These are phyloP conservation scores for Thelaira solivaga DNA, from an alignment of 2,888 invertebrate genomes.

Conservation along the genomic window DNA sequence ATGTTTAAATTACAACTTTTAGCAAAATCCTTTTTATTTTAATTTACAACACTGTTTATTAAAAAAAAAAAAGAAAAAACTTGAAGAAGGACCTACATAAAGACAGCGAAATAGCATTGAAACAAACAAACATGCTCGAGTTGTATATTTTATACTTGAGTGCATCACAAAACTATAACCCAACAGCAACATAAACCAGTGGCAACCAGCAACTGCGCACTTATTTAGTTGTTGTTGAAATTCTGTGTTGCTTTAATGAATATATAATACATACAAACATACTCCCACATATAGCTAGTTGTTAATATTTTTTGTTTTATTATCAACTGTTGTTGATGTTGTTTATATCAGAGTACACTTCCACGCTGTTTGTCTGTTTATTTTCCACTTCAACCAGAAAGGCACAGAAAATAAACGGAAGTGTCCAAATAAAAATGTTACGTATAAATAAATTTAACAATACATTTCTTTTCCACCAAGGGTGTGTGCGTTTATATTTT, in stretches of 20 bases:
- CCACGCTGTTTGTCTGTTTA: conserved; percentile 44
- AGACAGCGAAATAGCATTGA: conserved; percentile 18
- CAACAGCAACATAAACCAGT: conserved; percentile 30
- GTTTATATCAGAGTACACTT: conserved; percentile 13
- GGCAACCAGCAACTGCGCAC: conserved; percentile 10
- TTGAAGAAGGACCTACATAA: too few species aligned
- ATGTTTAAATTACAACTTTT: not conserved
- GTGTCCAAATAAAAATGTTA: not conserved
- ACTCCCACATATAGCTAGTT: too few species aligned
- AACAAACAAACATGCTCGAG: conserved; percentile 44
- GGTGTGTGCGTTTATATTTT: too few species aligned
- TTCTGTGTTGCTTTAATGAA: not conserved
- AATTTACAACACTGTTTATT: conserved; percentile 8
- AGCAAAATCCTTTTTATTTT: not conserved
- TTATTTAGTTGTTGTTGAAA: conserved; percentile 32
- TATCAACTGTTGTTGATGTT: conserved; percentile 6
- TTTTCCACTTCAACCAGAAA: conserved; percentile 45
- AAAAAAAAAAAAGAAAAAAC: not conserved
- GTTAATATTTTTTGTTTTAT: not conserved
- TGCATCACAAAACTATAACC: conserved; percentile 39
- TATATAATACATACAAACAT: too few species aligned
- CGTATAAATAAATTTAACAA: too few species aligned
- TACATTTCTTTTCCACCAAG: too few species aligned
- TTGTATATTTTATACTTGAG: conserved; percentile 56
- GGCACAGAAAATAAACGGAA: conserved; percentile 1